Evolutionary conservation across 1,140 invertebrate species (phyloP).

Genomic region (Epicauta chinensis): DNA sequence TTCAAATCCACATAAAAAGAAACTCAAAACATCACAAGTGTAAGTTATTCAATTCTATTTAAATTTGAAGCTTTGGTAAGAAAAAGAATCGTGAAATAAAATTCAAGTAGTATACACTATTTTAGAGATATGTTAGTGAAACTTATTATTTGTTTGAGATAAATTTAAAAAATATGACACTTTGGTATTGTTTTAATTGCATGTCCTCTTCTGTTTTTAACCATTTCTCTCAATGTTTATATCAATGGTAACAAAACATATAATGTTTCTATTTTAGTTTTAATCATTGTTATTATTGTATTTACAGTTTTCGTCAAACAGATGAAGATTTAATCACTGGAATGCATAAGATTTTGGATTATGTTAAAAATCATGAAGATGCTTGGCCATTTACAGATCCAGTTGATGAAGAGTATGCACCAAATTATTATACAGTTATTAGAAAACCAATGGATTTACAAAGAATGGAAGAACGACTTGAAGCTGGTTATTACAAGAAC

Average conservation of each 20-base stretch:
- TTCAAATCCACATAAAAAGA: constrained; percentile 44
- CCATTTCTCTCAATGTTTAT: not conserved
- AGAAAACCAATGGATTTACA: constrained; percentile 79
- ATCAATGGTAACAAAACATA: not conserved
- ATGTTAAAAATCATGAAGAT: constrained; percentile 77
- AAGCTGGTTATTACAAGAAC: constrained; percentile 70
- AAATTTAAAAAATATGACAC: too few species aligned
- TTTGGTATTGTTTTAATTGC: constrained; percentile 2
- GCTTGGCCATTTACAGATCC: constrained; percentile 90
- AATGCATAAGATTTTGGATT: constrained; percentile 82
- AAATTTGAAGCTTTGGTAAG: constrained; percentile 1
- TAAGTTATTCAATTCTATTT: constrained; percentile 41
- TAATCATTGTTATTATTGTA: too few species aligned
- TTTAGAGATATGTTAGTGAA: not conserved
- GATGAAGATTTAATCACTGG: constrained; percentile 79
- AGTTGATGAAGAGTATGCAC: constrained; percentile 85
- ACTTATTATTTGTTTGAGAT: not conserved
- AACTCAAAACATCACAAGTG: constrained; percentile 60
- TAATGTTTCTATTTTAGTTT: too few species aligned
- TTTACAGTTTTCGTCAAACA: constrained; percentile 63
- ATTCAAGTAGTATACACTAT: not conserved
- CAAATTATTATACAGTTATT: constrained; percentile 75
- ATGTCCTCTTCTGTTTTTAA: constrained; percentile 1
- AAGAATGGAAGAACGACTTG: constrained; percentile 82
- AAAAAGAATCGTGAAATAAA: not conserved